phyloP scores from a whole-genome alignment of 2,797 vertebrate species.

The Nyctalus aviator region DNA sequence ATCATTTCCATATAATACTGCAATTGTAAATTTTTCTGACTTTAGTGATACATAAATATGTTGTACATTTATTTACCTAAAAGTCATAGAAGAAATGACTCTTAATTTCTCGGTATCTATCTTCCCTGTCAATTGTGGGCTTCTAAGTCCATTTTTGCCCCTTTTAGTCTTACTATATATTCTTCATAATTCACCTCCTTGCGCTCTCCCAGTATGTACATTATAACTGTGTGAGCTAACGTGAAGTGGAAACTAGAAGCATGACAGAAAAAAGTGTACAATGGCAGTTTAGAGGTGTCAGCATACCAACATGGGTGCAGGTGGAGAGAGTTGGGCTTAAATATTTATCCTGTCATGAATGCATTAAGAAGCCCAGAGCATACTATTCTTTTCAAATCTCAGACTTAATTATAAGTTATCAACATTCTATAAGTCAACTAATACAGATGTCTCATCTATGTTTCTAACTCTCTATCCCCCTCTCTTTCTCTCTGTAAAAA shows the following conservation, averaged over 20 bases:
- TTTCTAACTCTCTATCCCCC: too few relatives aligned
- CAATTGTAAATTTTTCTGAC: not conserved
- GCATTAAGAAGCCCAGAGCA: not conserved
- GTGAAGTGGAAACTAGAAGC: not conserved
- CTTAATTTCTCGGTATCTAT: not conserved
- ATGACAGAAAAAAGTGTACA: not conserved
- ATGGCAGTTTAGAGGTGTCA: not conserved
- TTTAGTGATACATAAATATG: not conserved
- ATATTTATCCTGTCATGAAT: not conserved
- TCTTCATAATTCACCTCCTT: not conserved
- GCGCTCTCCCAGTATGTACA: rapidly evolving
- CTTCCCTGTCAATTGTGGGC: not conserved
- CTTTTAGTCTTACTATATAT: not conserved
- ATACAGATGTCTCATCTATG: not conserved
- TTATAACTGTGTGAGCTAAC: not conserved
- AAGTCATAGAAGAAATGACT: not conserved
- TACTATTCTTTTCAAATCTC: not conserved
- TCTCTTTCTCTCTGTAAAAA: too few relatives aligned
- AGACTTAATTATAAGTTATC: not conserved
- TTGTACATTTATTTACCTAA: not conserved
- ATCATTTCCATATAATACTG: not conserved
- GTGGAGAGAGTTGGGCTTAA: not conserved
- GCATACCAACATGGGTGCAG: not conserved
- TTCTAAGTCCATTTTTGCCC: not conserved
- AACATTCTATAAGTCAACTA: not conserved